Evolutionary conservation across 1,140 invertebrate genomes (phyloP), one percentile per base, ranked within the genome.

Genomic region (Drosophila baimaii): DNA sequence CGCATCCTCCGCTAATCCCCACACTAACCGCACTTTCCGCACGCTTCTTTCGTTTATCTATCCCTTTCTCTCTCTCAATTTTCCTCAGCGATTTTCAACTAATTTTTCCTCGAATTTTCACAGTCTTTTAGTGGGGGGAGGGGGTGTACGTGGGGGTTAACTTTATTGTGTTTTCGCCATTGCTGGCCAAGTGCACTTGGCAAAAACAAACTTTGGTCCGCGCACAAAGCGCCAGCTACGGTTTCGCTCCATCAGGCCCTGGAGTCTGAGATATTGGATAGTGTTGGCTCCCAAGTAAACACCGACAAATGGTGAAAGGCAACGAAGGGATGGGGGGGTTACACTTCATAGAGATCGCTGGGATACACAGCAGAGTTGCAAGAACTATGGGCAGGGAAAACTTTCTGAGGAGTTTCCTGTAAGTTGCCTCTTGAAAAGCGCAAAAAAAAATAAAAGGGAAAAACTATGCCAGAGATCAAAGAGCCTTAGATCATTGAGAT

Each of bases 181-280:
- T 15, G 31, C 19, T 39, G 46, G 31, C 41, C 64, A 71, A 71
- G 68, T 56, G 64, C 51, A 57, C 41, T 71, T 71, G 68, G 68
- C 68, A 71, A 71, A 71, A 71, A 71, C 64, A 72, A 72, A 72
- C 49, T 72, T 71, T 33, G 6, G 15, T 8, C 17, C 9, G 13
- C n/a, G 9, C 21, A 46, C 41, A 47, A 46, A 59, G 29, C 10
- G 12, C 19, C 41, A 69, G 31, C 51, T 33, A 19, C 10, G 51
- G 51, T 72, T 71, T 49, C 33, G 65, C 65, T 70, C n/a, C 29
- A 43, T 23, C 41, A 7, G 39, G 29, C 21, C 5, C n/a, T n/a
- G n/a, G 31, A 37, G 31, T 4, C 31, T n/a, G 25, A 57, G 31
- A 41, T 31, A 59, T 39, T 19, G 61, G 15, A 23, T 41, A 63